These are phyloP conservation scores for Cyclophora albipunctata DNA, from an alignment of 2,888 invertebrate species.

Conservation along the genomic window DNA sequence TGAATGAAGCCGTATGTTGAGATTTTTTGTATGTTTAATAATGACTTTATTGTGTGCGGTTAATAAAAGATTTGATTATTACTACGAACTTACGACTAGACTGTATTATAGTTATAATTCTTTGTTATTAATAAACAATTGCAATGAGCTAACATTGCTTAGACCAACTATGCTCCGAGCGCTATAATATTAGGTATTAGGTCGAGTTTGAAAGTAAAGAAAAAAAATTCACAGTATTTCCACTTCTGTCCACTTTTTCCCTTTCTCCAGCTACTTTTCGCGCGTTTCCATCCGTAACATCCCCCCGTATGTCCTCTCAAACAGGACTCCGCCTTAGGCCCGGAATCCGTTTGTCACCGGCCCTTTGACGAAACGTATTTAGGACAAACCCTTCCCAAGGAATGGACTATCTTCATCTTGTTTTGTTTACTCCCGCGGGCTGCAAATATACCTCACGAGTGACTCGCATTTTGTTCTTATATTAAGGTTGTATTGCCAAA, in stretches of 20 bases:
- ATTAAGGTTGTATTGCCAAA: conserved; percentile 3
- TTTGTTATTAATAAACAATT: no score
- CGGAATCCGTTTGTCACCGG: conserved; percentile 57
- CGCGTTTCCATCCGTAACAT: not conserved
- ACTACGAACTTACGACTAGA: not conserved
- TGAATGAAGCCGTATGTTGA: no score
- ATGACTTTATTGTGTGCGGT: no score
- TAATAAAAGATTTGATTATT: not conserved
- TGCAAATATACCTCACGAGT: conserved; percentile 34
- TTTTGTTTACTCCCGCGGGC: conserved; percentile 40
- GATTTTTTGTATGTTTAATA: no score
- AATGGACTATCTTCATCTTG: conserved; percentile 49
- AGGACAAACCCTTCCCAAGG: conserved; percentile 46
- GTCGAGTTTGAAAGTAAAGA: no score
- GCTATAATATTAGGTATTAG: no score
- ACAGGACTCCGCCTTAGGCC: conserved; percentile 36
- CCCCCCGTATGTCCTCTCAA: not conserved
- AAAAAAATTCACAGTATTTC: no score
- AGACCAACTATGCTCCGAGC: no score
- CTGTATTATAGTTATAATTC: no score
- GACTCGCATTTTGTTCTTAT: conserved; percentile 17
- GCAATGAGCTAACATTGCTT: no score
- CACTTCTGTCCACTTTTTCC: no score
- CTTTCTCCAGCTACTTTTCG: no score
- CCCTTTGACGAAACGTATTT: conserved; percentile 59